Evolutionary conservation across 1,140 invertebrate genomes (phyloP).

Genomic region (Conus ventricosus): DNA sequence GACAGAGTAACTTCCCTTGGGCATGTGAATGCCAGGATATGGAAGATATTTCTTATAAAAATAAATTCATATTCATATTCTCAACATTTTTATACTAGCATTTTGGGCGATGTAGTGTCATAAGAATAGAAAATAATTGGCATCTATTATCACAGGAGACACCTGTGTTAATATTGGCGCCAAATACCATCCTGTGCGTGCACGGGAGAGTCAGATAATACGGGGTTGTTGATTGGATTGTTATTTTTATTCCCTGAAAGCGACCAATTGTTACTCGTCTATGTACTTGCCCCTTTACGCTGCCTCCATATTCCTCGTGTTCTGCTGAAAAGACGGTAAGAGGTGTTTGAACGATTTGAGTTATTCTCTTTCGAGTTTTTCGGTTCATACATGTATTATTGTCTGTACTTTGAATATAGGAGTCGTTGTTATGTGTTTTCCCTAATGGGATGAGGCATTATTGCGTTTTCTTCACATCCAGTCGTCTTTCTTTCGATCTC

Average conservation of each 20-base stretch:
- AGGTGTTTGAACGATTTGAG: background rate
- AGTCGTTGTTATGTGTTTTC: too few species aligned
- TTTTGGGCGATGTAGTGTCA: background rate
- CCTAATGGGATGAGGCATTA: too few species aligned
- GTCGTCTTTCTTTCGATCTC: slow-evolving; percentile 25
- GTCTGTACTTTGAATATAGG: too few species aligned
- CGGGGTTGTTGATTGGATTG: background rate
- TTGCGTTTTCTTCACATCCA: background rate
- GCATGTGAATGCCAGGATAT: background rate
- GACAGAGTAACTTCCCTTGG: slow-evolving; percentile 2
- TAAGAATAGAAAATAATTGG: background rate
- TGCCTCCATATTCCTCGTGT: slow-evolving; percentile 39
- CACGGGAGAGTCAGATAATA: slow-evolving; percentile 2
- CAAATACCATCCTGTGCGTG: background rate
- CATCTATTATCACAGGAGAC: background rate
- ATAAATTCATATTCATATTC: background rate
- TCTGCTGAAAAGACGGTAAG: slow-evolving; percentile 30
- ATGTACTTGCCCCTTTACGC: background rate
- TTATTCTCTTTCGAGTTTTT: too few species aligned
- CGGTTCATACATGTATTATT: too few species aligned
- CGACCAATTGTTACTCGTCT: slow-evolving; percentile 4
- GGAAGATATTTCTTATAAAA: background rate
- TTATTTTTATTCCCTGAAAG: background rate
- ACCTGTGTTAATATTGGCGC: slow-evolving; percentile 26
- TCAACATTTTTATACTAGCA: background rate